Conservation (phyloP, 2,888 invertebrate species). For the Apoda limacodes region DNA sequence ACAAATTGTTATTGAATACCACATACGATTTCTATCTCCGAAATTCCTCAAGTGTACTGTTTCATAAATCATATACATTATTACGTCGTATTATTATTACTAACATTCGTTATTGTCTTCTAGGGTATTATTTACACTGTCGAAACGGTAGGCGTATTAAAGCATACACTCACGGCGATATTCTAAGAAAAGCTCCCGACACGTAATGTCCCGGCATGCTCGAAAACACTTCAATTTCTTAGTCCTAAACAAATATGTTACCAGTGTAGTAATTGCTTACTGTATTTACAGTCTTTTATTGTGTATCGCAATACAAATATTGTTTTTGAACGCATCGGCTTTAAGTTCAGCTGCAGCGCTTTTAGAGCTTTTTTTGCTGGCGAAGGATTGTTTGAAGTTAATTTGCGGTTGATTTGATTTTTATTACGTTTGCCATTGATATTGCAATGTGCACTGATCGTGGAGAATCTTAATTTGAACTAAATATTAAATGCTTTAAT, state of each 20-base stretch:
- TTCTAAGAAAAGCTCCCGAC: constrained; percentile 42
- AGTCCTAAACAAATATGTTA: constrained; percentile 68
- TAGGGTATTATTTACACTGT: constrained; percentile 53
- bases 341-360: constrained; percentile 52
- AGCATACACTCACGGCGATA: constrained; percentile 20
- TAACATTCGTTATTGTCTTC: constrained; percentile 59
- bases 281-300: constrained; percentile 66
- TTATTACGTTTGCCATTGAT: constrained; percentile 31
- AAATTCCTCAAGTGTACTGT: no score
- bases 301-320: constrained; percentile 64
- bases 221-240: constrained; percentile 64
- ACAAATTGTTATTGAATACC: no score
- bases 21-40: no score
- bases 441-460: no score
- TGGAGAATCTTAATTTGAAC: no score
- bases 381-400: constrained; percentile 40
- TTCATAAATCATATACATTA: no score
- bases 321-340: constrained; percentile 60
- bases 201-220: constrained; percentile 57
- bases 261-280: constrained; percentile 62
- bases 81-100: no score
- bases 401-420: constrained; percentile 53
- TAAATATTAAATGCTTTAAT: no score
- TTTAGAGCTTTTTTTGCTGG: constrained; percentile 30
- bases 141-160: constrained; percentile 31